A percentile compares a stretch with the other conserved stretches of the same genome.
Conservation (phyloP, 2,888 invertebrate genomes). For the Ormia ochracea region DNA sequence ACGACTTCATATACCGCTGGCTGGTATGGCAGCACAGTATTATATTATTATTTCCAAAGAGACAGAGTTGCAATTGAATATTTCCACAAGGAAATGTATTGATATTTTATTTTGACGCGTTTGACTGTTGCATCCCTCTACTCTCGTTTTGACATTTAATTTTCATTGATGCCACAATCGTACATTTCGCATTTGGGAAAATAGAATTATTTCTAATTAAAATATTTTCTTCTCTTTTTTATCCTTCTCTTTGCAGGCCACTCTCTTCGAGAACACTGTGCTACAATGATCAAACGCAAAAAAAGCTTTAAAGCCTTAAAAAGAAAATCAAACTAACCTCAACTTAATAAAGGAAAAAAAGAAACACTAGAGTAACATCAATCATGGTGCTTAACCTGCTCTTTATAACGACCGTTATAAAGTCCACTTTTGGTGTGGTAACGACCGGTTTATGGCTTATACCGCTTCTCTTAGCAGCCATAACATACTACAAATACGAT, state of each 20-base stretch:
- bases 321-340: neutral
- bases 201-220: too few relatives aligned
- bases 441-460: constrained; percentile 90
- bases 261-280: neutral
- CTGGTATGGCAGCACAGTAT: too few relatives aligned
- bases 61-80: too few relatives aligned
- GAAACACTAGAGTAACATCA: neutral
- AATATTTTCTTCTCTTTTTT: neutral
- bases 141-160: too few relatives aligned
- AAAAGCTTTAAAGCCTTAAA: neutral
- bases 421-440: constrained; percentile 84
- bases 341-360: neutral
- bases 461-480: constrained; percentile 87
- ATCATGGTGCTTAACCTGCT: constrained; percentile 85
- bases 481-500: constrained; percentile 88
- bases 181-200: too few relatives aligned
- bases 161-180: too few relatives aligned
- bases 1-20: too few relatives aligned
- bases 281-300: constrained; percentile 61
- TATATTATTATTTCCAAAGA: too few relatives aligned
- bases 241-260: constrained; percentile 43
- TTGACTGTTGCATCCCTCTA: too few relatives aligned
- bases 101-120: too few relatives aligned
- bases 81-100: too few relatives aligned
- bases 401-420: constrained; percentile 86